Base-by-base conservation (phyloP, 2,888 invertebrate species). In the Anticlea derivata region DNA sequence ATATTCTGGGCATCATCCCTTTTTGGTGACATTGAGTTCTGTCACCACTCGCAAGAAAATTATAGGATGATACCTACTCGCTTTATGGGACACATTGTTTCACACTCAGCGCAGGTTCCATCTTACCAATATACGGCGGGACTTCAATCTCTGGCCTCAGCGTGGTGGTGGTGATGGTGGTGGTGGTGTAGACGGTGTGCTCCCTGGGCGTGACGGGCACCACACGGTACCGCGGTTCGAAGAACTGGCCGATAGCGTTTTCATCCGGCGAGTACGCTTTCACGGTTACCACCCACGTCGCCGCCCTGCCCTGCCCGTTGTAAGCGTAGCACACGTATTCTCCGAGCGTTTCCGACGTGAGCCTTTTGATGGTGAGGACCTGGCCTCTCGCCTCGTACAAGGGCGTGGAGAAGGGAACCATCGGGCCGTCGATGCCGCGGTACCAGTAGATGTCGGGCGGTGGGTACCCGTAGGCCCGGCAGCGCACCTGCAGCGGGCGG, bases 271-370 rank as follows among this genome's bases (percentile, higher is more conserved):
- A 94, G 58, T 94, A 84, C 0, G 96, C 95, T 69, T 93, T 93
- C 7, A 98, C 92, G 0, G 93, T 92, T 5, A 96, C 92, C 7
- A 94, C 92, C 94, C 96, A 95, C 35, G 95, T 94, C 0, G 95
- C 95, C 3, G 97, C 94, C 62, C 93, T 93, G 7, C 94, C 95
- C 5, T 93, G 76, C 1, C 96, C 96, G 74, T 98, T 98, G 82
- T 95, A 98, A 2, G 96, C 98, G 71, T 96, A 95, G 74, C 98
- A 98, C 4, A 95, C 95, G 85, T 98, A 98, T 39, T 94, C 92
- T 2, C 98, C 98, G 43, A 97, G 92, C 68, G 95, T 95, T 4
- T 93, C 92, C 11, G 94, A 69, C 24, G 93, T 92, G 7, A 98
- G 93, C 0, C 93, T 87, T 43, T 94, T 91, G 69, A 98, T 96